A percentile compares a stretch with the other conserved stretches of the same genome.
phyloP scores from a whole-genome alignment of 2,888 invertebrate genomes.

The Ectobius pallidus region DNA sequence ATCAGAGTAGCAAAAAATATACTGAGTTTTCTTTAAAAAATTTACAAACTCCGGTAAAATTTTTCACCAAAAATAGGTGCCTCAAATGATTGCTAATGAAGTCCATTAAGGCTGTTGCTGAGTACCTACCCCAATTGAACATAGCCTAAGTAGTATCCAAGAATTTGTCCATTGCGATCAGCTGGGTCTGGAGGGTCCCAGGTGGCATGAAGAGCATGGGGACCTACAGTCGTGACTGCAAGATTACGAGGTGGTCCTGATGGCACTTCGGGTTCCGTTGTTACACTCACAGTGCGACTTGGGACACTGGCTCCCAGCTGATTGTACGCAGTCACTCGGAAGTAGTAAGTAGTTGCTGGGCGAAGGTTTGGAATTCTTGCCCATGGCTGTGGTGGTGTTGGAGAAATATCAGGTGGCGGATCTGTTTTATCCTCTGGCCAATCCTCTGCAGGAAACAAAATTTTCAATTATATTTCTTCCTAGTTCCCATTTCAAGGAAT shows the following conservation, averaged over 20 bases:
- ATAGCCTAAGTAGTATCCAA: constrained; percentile 54
- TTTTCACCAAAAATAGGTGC: too few species aligned
- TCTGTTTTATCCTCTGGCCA: constrained; percentile 22
- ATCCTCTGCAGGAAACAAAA: constrained; percentile 22
- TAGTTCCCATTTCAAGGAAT: too few species aligned
- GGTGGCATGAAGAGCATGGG: constrained; percentile 45
- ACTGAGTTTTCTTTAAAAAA: too few species aligned
- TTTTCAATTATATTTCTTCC: too few species aligned
- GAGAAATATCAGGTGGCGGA: neutral
- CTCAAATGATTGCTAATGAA: too few species aligned
- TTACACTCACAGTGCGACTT: constrained; percentile 46
- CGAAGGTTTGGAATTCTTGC: constrained; percentile 49
- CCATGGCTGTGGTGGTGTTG: constrained; percentile 30
- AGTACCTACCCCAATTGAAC: constrained; percentile 61
- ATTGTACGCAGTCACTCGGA: constrained; percentile 55
- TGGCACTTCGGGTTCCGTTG: constrained; percentile 61
- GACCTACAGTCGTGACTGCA: constrained; percentile 45
- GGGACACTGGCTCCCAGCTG: constrained; percentile 52
- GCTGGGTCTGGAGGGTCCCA: constrained; percentile 49
- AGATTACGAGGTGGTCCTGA: constrained; percentile 54
- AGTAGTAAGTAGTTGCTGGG: constrained; percentile 53
- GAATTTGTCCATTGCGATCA: constrained; percentile 47
- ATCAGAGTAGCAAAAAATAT: too few species aligned
- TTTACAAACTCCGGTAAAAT: too few species aligned
- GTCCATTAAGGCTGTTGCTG: too few species aligned